Base-by-base conservation (phyloP, 2,888 invertebrate genomes). In the Yponomeuta sedellus region DNA sequence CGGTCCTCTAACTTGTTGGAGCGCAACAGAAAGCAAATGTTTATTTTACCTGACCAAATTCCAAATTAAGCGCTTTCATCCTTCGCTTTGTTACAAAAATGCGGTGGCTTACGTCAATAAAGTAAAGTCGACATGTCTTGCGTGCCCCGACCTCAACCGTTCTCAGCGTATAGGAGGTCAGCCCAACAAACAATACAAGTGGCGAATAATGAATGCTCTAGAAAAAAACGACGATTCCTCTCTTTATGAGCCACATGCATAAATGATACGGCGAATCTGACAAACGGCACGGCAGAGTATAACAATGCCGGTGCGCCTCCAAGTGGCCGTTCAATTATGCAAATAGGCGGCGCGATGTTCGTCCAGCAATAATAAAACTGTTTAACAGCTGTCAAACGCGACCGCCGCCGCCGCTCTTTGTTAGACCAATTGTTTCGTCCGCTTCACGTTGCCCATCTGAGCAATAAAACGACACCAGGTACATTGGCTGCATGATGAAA, bases 291-390 rank as follows among this genome's bases (percentile, higher is more conserved):
- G 91, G 88, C 86, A 85, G 82, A 89, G 83, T 87, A 88, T 91
- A 91, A 91, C 91, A 91, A 91, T 87, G 90, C 82, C 86, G n/a
- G n/a, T 86, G 88, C 86, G 85, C 80, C 81, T 88, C 85, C 83
- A 88, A 90, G 89, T 90, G 88, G 84, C 84, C 87, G 87, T 91
- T 91, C 91, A 91, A 92, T 92, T 92, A 92, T 92, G 92, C 90
- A 92, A 92, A 92, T 91, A 86, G 86, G 81, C 85, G 81, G 82
- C 72, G 78, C 86, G 78, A 85, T 85, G 86, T 83, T 82, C 83
- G 85, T 84, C 86, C 85, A 77, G 83, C 85, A 85, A 89, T 89
- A 90, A 90, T 87, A 88, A 86, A 90, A 90, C 88, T 89, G 87
- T 89, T 89, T 87, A 90, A 88, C 89, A 90, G 88, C 88, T 89